A percentile compares a stretch with the other conserved stretches of the same genome.
phyloP scores from a whole-genome alignment of 2,888 invertebrate genomes.

The Drosophila parthenogenetica region DNA sequence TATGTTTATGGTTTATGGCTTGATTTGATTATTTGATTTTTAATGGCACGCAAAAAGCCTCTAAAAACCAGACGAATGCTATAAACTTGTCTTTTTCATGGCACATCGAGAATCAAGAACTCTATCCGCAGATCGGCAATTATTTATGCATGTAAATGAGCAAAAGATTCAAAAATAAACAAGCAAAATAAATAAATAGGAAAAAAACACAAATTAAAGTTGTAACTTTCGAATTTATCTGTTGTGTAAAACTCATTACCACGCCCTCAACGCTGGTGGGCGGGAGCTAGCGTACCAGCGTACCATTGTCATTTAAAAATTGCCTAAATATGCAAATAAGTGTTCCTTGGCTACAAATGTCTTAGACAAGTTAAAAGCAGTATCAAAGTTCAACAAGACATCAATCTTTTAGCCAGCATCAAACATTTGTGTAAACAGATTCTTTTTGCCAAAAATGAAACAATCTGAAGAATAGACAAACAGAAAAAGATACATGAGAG shows the following conservation, averaged over 20 bases:
- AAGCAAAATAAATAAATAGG: constrained; percentile 14
- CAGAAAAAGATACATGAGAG: background rate
- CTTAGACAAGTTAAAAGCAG: constrained; percentile 8
- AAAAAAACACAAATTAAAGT: constrained; percentile 17
- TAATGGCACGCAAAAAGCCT: constrained; percentile 31
- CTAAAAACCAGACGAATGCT: constrained; percentile 33
- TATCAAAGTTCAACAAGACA: constrained; percentile 16
- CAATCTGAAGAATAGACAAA: constrained; percentile 18
- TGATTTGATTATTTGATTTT: constrained; percentile 32
- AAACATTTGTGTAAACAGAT: constrained; percentile 34
- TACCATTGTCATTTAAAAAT: constrained; percentile 11
- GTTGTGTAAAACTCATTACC: constrained; percentile 56
- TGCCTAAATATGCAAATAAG: constrained; percentile 39
- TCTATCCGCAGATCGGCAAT: constrained; percentile 31
- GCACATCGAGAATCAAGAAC: constrained; percentile 11
- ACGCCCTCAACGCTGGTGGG: constrained; percentile 55
- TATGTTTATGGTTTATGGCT: constrained; percentile 42
- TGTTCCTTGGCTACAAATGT: background rate
- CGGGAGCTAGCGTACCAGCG: constrained; percentile 16
- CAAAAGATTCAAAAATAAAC: constrained; percentile 17
- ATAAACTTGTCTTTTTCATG: constrained; percentile 71
- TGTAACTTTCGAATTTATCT: constrained; percentile 60
- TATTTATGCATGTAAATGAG: constrained; percentile 61
- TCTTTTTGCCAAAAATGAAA: constrained; percentile 35
- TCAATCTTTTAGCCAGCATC: constrained; percentile 49